Evolutionary conservation across 37 sponge, comb jelly and placozoan species (phyloP).

Genomic region (Beroe forskalii): DNA sequence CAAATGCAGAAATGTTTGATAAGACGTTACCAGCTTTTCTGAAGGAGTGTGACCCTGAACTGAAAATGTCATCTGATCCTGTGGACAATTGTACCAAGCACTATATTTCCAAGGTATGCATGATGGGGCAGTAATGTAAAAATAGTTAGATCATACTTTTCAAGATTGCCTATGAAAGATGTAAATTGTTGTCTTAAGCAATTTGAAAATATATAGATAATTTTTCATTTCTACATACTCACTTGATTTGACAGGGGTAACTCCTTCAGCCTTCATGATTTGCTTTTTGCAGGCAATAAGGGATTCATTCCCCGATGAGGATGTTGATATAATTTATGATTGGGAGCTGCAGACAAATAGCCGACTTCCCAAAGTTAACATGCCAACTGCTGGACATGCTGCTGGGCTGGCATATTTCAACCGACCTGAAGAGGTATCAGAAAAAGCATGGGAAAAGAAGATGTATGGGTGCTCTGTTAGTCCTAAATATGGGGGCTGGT

Average conservation of each 20-base stretch:
- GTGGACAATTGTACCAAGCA: slow-evolving; percentile 29
- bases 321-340: slow-evolving; percentile 33
- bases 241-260: no score
- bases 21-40: background rate
- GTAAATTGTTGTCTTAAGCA: no score
- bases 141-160: no score
- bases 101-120: slow-evolving; percentile 17
- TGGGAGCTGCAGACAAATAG: background rate
- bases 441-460: background rate
- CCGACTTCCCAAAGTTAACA: slow-evolving; percentile 17
- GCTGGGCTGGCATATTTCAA: slow-evolving; percentile 2
- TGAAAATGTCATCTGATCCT: background rate
- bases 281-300: background rate
- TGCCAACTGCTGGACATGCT: slow-evolving; percentile 32
- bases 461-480: slow-evolving; percentile 48
- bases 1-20: slow-evolving; percentile 29
- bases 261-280: no score
- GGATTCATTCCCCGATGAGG: slow-evolving; percentile 11
- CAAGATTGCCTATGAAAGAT: background rate
- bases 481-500: slow-evolving; percentile 8
- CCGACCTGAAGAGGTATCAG: slow-evolving; percentile 16
- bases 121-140: background rate
- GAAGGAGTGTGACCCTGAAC: background rate
- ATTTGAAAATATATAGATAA: no score
- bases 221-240: no score